These are phyloP conservation scores for Desmophyllum pertusum DNA, from an alignment of 92 coral and sea anemone genomes.

Conservation along the genomic window DNA sequence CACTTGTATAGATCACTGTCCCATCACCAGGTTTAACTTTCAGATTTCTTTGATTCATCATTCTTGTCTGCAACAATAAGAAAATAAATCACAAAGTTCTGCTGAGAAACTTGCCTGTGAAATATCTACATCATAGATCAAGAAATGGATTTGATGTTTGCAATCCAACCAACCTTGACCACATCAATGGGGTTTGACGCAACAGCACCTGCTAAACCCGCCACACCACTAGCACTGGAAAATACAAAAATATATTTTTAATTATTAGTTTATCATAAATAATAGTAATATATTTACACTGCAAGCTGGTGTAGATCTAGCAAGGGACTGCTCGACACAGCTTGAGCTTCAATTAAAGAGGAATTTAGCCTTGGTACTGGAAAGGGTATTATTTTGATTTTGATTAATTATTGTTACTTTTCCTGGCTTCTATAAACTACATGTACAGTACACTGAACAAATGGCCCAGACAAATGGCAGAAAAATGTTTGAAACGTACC, in stretches of 20 bases:
- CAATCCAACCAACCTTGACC: conserved; percentile 73
- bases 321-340: too few relatives aligned
- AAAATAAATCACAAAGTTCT: neutral
- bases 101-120: neutral
- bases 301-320: too few relatives aligned
- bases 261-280: neutral
- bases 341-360: too few relatives aligned
- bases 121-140: neutral
- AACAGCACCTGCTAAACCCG: conserved; percentile 96
- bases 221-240: conserved; percentile 92
- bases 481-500: conserved; percentile 49
- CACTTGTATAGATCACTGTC: conserved; percentile 80
- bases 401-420: too few relatives aligned
- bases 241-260: conserved; percentile 1
- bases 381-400: too few relatives aligned
- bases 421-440: too few relatives aligned
- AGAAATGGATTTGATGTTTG: neutral
- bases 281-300: too few relatives aligned
- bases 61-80: conserved; percentile 80
- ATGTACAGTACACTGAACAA: neutral
- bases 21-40: conserved; percentile 71
- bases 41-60: conserved; percentile 96
- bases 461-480: neutral
- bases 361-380: too few relatives aligned
- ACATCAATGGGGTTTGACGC: conserved; percentile 99